Percentiles rank a stretch among this genome's conserved stretches.
Evolutionary conservation across 2,113 vertebrate genomes (phyloP).

Genomic region (Phaethon lepturus): DNA sequence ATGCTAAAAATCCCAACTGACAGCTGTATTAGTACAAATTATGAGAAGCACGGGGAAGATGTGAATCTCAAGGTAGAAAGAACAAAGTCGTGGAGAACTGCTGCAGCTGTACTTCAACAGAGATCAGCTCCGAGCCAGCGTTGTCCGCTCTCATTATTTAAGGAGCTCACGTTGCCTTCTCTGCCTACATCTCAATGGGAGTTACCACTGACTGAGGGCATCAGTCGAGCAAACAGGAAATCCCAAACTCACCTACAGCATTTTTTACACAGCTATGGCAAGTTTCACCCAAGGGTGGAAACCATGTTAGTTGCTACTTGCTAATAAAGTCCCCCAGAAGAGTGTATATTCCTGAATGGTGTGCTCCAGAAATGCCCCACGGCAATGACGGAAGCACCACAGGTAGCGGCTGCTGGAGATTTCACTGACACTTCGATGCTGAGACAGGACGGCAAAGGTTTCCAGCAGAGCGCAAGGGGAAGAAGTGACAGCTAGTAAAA

Average conservation of each 20-base stretch:
- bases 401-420: not conserved
- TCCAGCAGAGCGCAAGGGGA: not conserved
- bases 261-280: not conserved
- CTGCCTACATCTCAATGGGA: not conserved
- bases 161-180: not conserved
- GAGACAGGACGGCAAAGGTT: not conserved
- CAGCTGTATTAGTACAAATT: conserved; percentile 32
- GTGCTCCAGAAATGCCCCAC: not conserved
- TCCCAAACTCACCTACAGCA: not conserved
- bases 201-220: not conserved
- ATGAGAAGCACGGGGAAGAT: conserved; percentile 10
- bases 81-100: not conserved
- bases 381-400: not conserved
- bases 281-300: not conserved
- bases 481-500: not conserved
- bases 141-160: not conserved
- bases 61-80: conserved; percentile 22
- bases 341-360: not conserved
- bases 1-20: conserved; percentile 48
- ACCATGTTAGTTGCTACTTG: not conserved
- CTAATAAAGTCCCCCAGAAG: not conserved
- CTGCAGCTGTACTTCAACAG: not conserved
- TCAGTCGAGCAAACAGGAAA: not conserved
- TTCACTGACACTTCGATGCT: not conserved
- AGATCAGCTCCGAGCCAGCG: not conserved